Base-by-base conservation (phyloP, 2,888 invertebrate genomes). In the Dolichomitus sp. region DNA sequence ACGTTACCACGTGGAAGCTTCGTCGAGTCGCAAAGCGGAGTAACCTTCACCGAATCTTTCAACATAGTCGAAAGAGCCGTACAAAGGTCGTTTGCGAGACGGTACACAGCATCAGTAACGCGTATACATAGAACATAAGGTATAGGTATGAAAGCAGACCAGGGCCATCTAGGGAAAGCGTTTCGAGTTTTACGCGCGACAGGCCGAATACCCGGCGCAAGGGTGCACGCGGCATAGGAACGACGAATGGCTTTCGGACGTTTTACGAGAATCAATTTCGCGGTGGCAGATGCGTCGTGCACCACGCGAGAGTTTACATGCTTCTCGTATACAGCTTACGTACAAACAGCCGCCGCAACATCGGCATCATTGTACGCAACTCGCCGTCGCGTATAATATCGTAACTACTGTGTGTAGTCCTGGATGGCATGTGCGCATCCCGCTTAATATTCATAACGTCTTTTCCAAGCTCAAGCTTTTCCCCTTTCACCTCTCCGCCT, bases 371-470 rank as follows among this genome's bases (percentile, higher is more conserved):
- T 11, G 14, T 42, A 23, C 45, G 45, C 27, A 52, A 7, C 19
- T 37, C 61, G 17, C 19, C 5, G 61, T 9, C 37, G 52, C 19
- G 19, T 68, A 33, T 30, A 68, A 33, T 30, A 68, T 19, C 48
- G 48, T 57, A 45, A 72, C 59, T 40, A 45, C 30, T 19, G 57
- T 12, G 37, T 11, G 50, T 61, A 61, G 68, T 63, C 45, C 19
- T 61, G 48, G n/a, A 40, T 33, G 17, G 48, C 63, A 33, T 65
- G 63, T 48, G 54, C 52, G 45, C 74, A 30, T 37, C 42, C 82
- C 83, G 81, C 87, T 91, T 90, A 89, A 89, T 90, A 91, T 91
- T 90, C 89, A 91, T 89, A 88, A 89, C 87, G 87, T 90, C 85
- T 88, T 86, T 76, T 84, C 70, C 81, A 66, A 63, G 48, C 52